Evolutionary conservation across 2,113 vertebrate genomes (phyloP).

Genomic region (Microtus oregoni): DNA sequence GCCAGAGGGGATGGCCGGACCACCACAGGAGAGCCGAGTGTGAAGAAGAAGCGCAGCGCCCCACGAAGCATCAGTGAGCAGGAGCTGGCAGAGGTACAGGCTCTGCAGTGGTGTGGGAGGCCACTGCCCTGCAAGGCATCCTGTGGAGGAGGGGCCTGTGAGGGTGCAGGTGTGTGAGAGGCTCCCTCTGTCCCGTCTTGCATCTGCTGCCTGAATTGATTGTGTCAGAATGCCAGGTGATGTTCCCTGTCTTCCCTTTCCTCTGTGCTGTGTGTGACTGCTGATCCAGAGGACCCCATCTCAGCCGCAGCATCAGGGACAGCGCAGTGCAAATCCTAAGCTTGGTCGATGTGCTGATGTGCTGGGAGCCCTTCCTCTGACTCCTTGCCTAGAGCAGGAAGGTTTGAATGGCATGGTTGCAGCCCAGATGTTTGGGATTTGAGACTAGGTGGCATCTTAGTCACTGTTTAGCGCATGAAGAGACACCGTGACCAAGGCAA

Average conservation of each 20-base stretch:
- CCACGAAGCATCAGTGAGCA: conserved; percentile 82
- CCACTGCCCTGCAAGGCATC: not conserved
- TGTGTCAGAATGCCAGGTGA: not conserved
- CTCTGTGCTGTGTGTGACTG: not conserved
- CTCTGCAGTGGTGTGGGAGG: not conserved
- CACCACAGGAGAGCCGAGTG: conserved; percentile 66
- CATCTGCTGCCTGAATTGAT: not conserved
- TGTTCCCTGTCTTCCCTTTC: not conserved
- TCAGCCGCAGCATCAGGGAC: not conserved
- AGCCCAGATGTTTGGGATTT: not conserved
- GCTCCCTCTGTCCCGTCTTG: not conserved
- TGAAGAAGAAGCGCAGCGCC: conserved; percentile 83
- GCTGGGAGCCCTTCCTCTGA: not conserved
- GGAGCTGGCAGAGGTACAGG: conserved; percentile 87
- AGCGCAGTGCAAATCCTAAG: not conserved
- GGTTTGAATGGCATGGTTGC: not conserved
- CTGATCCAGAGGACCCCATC: not conserved
- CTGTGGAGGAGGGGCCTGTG: not conserved
- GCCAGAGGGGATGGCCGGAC: conserved; percentile 80
- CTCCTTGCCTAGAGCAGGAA: not conserved
- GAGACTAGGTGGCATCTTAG: not conserved
- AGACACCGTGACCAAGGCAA: not conserved
- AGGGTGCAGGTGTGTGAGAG: not conserved
- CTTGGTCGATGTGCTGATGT: not conserved
- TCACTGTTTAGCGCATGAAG: not conserved